Conservation (phyloP, 2,888 invertebrate species). For the Acanthopleura granulata region DNA sequence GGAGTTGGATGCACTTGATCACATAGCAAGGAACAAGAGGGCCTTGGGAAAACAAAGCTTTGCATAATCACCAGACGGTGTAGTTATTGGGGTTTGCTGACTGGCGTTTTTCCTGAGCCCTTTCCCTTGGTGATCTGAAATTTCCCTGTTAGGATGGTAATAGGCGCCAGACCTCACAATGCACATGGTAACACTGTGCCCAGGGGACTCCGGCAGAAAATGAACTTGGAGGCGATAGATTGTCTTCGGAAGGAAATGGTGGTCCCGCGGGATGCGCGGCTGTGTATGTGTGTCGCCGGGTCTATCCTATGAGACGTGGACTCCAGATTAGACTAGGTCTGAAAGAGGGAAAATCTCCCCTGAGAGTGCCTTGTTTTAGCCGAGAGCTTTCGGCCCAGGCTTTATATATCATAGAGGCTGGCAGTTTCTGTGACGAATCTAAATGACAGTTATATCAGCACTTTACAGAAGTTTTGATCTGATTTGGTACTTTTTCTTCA, state of each 20-base stretch:
- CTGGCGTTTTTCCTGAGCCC: background rate
- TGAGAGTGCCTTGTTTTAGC: no score
- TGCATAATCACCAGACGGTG: conserved; percentile 18
- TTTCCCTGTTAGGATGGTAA: conserved; percentile 12
- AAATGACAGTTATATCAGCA: no score
- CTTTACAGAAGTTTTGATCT: no score
- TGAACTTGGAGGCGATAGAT: conserved; percentile 17
- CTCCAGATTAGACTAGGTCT: background rate
- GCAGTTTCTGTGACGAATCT: no score
- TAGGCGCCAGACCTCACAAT: conserved; percentile 15
- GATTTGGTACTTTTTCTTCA: no score
- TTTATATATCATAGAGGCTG: no score
- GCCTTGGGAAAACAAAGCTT: conserved; percentile 1
- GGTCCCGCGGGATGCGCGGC: background rate
- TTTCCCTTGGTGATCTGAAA: background rate
- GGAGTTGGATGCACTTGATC: no score
- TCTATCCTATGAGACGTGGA: background rate
- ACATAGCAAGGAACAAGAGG: background rate
- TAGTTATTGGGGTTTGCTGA: conserved; percentile 7
- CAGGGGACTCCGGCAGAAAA: background rate
- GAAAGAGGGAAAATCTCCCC: background rate
- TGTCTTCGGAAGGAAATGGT: background rate
- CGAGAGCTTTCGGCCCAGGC: no score
- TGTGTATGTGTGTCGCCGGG: background rate
- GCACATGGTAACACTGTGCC: background rate